Evolutionary conservation across 2,113 vertebrate species (phyloP), one percentile per base, ranked within the genome.

Genomic region (Poeciliopsis prolifica): DNA sequence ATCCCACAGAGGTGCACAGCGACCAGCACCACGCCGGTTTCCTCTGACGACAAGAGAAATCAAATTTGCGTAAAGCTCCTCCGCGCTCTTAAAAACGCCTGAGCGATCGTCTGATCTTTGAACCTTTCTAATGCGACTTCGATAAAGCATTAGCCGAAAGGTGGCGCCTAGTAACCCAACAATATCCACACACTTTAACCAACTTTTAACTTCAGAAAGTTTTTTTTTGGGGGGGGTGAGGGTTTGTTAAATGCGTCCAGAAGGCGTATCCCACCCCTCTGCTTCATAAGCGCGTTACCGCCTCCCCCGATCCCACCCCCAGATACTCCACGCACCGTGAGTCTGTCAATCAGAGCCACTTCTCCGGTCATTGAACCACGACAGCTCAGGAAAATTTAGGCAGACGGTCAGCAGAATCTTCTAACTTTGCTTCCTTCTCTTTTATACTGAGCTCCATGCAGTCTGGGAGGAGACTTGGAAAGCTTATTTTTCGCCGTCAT

Each of bases 41-140:
- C 72, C 65, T 42, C 63, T 35, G 54, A 14, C n/a, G 15, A 13
- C 24, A 17, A 17, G 13, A 29, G 70, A 48, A 77, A 70, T 26
- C 31, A 7, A 65, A 83, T 58, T 80, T 80, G 77, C 44, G 60
- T 42, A 77, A 83, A 33, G 42, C 40, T 29, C 10, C 61, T 9
- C 48, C 42, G 42, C 74, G 64, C 76, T 77, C 48, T 64, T 74
- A 65, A 75, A 82, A 58, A 22, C 11, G 65, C 69, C 58, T 40
- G 3, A 24, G 68, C 78, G 28, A 28, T 33, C 60, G 11, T n/a
- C n/a, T n/a, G 84, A 89, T 85, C 85, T 87, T 92, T 89, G 85
- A 11, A 90, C 88, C 64, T 13, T 3, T 26, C 35, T 3, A 31
- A 72, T 5, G 4, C 35, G 60, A 28, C 28, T 30, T 24, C 28